phyloP scores from a whole-genome alignment of 2,888 invertebrate species.

The Subacronicta megacephala region DNA sequence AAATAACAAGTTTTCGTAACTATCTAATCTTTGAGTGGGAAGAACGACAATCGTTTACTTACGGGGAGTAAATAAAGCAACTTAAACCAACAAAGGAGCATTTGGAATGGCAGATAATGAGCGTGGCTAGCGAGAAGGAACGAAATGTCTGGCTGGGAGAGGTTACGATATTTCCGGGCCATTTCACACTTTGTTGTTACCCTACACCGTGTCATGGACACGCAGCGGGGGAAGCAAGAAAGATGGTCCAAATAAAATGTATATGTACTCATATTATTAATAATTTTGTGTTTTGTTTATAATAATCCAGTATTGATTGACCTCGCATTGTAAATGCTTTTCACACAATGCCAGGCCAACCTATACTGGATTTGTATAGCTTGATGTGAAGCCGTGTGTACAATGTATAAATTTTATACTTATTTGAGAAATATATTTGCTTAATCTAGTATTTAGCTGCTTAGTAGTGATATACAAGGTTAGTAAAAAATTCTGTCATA shows the following conservation, averaged over 20 bases:
- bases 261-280: constrained; percentile 9
- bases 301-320: too few relatives aligned
- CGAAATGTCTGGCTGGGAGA: constrained; percentile 80
- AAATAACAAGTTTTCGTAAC: constrained; percentile 28
- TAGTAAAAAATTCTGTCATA: too few relatives aligned
- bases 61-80: constrained; percentile 83
- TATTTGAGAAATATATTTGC: too few relatives aligned
- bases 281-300: constrained; percentile 27
- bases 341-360: too few relatives aligned
- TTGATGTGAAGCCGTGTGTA: too few relatives aligned
- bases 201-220: constrained; percentile 80
- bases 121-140: constrained; percentile 84
- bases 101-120: constrained; percentile 85
- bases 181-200: constrained; percentile 86
- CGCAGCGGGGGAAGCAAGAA: constrained; percentile 63
- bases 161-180: constrained; percentile 86
- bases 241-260: constrained; percentile 56
- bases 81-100: constrained; percentile 81
- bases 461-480: too few relatives aligned
- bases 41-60: constrained; percentile 31
- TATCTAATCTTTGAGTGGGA: constrained; percentile 38
- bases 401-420: too few relatives aligned
- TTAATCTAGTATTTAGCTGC: too few relatives aligned
- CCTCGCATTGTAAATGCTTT: too few relatives aligned
- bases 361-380: too few relatives aligned